These are phyloP conservation scores for Limnephilus lunatus DNA, from an alignment of 2,888 invertebrate species.

Conservation along the genomic window DNA sequence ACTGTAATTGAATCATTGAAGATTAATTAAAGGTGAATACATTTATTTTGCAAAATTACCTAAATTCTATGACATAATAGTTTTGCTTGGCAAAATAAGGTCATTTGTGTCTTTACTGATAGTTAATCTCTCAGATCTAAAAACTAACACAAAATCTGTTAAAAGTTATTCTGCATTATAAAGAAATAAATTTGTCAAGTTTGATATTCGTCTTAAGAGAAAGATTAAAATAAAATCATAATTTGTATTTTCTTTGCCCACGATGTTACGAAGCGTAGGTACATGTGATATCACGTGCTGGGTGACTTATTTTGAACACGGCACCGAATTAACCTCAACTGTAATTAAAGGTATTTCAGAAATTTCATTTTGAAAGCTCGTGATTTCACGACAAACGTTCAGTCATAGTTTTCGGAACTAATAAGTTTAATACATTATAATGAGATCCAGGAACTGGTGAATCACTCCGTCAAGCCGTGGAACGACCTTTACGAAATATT, in stretches of 20 bases:
- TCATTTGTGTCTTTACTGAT: too few relatives aligned
- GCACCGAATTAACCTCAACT: background rate
- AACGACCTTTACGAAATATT: background rate
- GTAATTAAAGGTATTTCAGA: background rate
- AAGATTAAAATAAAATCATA: too few relatives aligned
- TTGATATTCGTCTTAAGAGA: too few relatives aligned
- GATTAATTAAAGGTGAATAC: too few relatives aligned
- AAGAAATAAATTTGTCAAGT: too few relatives aligned
- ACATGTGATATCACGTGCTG: background rate
- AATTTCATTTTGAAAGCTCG: background rate
- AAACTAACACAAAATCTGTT: too few relatives aligned
- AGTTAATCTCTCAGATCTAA: too few relatives aligned
- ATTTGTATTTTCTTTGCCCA: background rate
- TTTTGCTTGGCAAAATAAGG: too few relatives aligned
- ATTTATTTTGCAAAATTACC: too few relatives aligned
- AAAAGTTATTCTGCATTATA: too few relatives aligned
- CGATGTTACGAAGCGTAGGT: background rate
- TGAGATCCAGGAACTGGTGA: constrained; percentile 8
- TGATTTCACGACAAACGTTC: background rate
- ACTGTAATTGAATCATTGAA: too few relatives aligned
- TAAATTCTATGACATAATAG: too few relatives aligned
- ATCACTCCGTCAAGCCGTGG: background rate
- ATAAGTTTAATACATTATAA: background rate
- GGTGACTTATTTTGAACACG: background rate
- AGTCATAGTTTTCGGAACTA: constrained; percentile 30